Evolutionary conservation across 2,113 vertebrate genomes (phyloP).

Genomic region (Gadus macrocephalus): DNA sequence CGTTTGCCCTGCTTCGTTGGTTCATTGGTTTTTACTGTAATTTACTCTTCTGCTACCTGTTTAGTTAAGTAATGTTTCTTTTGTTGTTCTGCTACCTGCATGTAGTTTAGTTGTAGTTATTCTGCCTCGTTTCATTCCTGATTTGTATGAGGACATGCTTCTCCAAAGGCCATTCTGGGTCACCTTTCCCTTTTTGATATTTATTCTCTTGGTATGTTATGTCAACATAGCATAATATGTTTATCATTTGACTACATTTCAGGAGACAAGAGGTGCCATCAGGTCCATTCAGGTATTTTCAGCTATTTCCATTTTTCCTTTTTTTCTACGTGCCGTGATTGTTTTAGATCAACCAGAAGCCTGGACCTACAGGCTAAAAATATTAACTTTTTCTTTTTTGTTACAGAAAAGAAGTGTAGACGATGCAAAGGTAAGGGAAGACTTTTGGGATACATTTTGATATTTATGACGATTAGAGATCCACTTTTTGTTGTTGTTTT

Average conservation of each 20-base stretch:
- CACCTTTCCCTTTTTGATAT: too few species aligned
- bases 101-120: too few species aligned
- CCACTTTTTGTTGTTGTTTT: neutral
- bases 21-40: neutral
- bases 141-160: too few species aligned
- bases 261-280: conserved; percentile 28
- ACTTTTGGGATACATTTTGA: neutral
- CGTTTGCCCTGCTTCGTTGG: neutral
- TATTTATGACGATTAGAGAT: neutral
- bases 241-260: conserved; percentile 13
- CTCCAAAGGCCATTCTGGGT: too few species aligned
- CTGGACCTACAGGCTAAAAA: neutral
- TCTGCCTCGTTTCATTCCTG: too few species aligned
- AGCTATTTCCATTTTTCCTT: neutral
- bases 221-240: too few species aligned
- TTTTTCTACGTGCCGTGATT: neutral
- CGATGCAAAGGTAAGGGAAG: conserved; percentile 43
- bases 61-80: neutral
- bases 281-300: conserved; percentile 42
- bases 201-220: too few species aligned
- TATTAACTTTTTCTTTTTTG: neutral
- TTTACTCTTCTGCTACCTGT: neutral
- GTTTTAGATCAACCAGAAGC: neutral
- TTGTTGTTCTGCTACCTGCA: too few species aligned
- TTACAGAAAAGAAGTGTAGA: conserved; percentile 63